Evolutionary conservation across 2,797 vertebrate genomes (phyloP).

Genomic region (Peromyscus attwateri): DNA sequence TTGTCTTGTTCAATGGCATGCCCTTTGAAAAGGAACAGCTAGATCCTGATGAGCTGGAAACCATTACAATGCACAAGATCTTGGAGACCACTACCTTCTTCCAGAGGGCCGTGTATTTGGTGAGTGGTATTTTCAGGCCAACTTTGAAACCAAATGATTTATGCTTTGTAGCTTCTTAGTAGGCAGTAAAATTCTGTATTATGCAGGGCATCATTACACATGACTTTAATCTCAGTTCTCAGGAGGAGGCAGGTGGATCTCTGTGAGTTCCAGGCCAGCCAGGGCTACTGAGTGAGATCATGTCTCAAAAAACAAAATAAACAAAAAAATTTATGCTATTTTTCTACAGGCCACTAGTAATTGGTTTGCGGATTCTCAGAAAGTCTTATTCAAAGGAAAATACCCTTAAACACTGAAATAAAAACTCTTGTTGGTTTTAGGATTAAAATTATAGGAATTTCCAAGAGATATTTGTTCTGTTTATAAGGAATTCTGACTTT

Average conservation of each 20-base stretch:
- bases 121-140: constrained; percentile 85
- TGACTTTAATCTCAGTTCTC: not conserved
- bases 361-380: not conserved
- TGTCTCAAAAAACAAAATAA: not conserved
- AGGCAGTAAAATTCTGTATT: not conserved
- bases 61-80: constrained; percentile 98
- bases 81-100: constrained; percentile 96
- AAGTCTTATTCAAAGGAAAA: constrained; percentile 11
- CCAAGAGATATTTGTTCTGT: constrained; percentile 18
- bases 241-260: not conserved
- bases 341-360: not conserved
- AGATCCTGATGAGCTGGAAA: constrained; percentile 97
- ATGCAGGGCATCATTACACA: not conserved
- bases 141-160: constrained; percentile 47
- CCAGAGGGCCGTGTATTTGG: constrained; percentile 97
- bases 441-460: constrained; percentile 11
- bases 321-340: not conserved
- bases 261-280: too few relatives aligned
- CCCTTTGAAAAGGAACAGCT: constrained; percentile 96
- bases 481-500: constrained; percentile 42
- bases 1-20: constrained; percentile 97
- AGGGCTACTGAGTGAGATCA: not conserved
- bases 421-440: constrained; percentile 18
- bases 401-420: constrained; percentile 21
- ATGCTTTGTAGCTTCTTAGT: constrained; percentile 45